Evolutionary conservation across 2,113 vertebrate species (phyloP), one percentile per base, ranked within the genome.

Genomic region (Mus pahari): DNA sequence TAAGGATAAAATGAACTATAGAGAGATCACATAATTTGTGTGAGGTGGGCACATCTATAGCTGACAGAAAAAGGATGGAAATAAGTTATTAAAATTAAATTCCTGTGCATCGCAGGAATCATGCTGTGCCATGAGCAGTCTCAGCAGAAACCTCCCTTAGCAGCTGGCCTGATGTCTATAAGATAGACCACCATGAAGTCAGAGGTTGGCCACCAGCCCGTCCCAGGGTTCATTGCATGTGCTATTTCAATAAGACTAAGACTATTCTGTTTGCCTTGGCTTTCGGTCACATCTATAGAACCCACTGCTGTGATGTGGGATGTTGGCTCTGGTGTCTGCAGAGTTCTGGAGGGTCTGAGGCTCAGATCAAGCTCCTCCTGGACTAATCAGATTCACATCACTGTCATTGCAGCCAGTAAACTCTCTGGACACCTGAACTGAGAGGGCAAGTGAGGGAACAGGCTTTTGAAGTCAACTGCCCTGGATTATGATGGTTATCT

Each of bases 391-490:
- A 4, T 39, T 28, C 11, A 39, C 3, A 9, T 19, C 36, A 19
- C 10, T 42, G 68, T 39, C 50, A n/a, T 28, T 28, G 68, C 13
- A 58, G 73, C 86, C 68, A 74, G 5, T 58, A 8, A 58, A n/a
- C 39, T 26, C 42, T n/a, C 39, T 60, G 55, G 3, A 62, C 12
- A 7, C 45, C 11, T 13, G 66, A 68, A 14, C 12, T 1, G n/a
- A 13, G 50, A 86, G 14, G 14, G 6, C 0, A 1, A 10, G 19
- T 7, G 0, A 16, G 26, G 0, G 0, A 36, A 24, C 0, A 0
- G 24, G 42, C 8, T 22, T 42, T 83, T 50, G 19, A 10, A 7
- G 11, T 0, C 4, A 7, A 16, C 4, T 62, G 26, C 60, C 48
- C 58, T 26, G 26, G 7, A 26, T 33, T 68, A 7, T 14, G 3